These are phyloP conservation scores for Bruchidius siliquastri DNA, from an alignment of 2,888 invertebrate species.

Conservation along the genomic window DNA sequence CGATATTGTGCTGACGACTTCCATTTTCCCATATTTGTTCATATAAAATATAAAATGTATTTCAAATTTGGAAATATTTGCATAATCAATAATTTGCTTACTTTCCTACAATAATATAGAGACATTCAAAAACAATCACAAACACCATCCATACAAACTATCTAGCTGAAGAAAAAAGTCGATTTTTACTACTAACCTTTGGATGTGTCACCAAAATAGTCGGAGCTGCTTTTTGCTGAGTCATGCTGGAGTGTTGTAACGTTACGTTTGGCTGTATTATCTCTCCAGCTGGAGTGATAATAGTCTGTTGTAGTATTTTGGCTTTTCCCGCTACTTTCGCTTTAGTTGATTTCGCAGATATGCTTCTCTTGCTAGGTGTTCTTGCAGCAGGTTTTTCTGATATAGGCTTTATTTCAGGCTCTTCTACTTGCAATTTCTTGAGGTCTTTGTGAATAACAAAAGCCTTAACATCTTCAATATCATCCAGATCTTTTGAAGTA, in stretches of 20 bases:
- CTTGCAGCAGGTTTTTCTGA: slow-evolving; percentile 12
- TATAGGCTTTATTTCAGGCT: slow-evolving; percentile 4
- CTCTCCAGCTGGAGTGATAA: slow-evolving; percentile 44
- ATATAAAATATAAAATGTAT: too few species aligned
- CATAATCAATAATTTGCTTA: too few species aligned
- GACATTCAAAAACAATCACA: too few species aligned
- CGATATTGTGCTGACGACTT: too few species aligned
- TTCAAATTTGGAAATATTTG: too few species aligned
- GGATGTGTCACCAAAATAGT: background rate
- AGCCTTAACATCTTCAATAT: slow-evolving; percentile 44
- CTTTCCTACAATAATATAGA: too few species aligned
- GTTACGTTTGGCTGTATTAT: slow-evolving; percentile 33
- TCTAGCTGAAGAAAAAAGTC: background rate
- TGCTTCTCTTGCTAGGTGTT: slow-evolving; percentile 13
- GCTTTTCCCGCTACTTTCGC: slow-evolving; percentile 35
- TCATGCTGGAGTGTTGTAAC: slow-evolving; percentile 1
- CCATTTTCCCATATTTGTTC: too few species aligned
- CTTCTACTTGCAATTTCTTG: slow-evolving; percentile 19
- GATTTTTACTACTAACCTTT: background rate
- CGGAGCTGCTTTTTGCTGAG: slow-evolving; percentile 3
- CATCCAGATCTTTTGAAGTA: slow-evolving; percentile 19
- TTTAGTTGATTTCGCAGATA: slow-evolving; percentile 10
- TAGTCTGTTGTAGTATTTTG: slow-evolving; percentile 45
- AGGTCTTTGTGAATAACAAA: slow-evolving; percentile 42
- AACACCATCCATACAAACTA: too few species aligned